These are phyloP conservation scores for Cryptocheilus praepositus DNA, from an alignment of 2,888 invertebrate species.

Conservation along the genomic window DNA sequence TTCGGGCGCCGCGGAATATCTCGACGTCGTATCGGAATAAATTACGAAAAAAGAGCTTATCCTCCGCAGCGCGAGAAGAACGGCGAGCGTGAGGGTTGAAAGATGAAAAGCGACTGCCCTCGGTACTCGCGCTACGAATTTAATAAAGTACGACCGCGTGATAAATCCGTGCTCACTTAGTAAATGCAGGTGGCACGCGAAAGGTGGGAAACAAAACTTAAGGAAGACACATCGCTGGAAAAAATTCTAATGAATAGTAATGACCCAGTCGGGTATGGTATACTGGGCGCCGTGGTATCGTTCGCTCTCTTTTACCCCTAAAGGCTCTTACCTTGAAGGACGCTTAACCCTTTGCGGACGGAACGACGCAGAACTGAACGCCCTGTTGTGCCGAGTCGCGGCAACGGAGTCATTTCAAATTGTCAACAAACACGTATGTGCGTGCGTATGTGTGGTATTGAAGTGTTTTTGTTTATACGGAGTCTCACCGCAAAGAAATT, in stretches of 20 bases:
- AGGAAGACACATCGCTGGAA: constrained; percentile 67
- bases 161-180: constrained; percentile 65
- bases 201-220: constrained; percentile 55
- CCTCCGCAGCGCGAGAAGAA: constrained; percentile 14
- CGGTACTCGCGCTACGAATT: constrained; percentile 49
- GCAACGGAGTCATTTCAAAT: too few relatives aligned
- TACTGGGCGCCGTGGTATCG: constrained; percentile 36
- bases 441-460: too few relatives aligned
- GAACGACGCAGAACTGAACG: too few relatives aligned
- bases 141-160: constrained; percentile 64
- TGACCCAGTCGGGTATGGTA: constrained; percentile 48
- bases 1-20: constrained; percentile 24
- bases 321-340: constrained; percentile 10
- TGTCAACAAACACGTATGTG: too few relatives aligned
- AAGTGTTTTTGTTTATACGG: too few relatives aligned
- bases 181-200: constrained; percentile 50
- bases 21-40: constrained; percentile 40
- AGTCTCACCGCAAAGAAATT: too few relatives aligned
- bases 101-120: constrained; percentile 1
- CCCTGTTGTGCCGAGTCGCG: too few relatives aligned
- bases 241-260: constrained; percentile 70
- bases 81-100: not conserved
- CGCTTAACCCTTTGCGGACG: too few relatives aligned
- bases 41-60: constrained; percentile 44
- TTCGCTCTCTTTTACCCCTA: constrained; percentile 26